Evolutionary conservation across 2,888 invertebrate genomes (phyloP), one percentile per base, ranked within the genome.

Genomic region (Pterostichus niger): DNA sequence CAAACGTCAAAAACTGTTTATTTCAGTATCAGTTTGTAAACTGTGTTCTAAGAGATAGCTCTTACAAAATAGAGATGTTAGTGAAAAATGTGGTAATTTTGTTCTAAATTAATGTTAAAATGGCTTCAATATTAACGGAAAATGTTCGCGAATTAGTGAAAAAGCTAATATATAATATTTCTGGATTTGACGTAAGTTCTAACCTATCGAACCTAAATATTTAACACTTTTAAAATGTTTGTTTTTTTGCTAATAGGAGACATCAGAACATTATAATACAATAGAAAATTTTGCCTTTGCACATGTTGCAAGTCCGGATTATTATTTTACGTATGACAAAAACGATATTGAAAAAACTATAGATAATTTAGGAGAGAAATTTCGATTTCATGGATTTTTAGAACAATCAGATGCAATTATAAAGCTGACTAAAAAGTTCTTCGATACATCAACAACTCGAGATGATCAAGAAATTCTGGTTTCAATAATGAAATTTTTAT

Each of bases 341-440:
- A 85, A 86, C 59, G 89, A 90, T 78, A 86, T 90, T 40, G 88
- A 89, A 73, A 52, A 82, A 64, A 86, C 84, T 59, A 86, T 90
- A 7, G 82, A 84, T 3, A 87, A 88, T 77, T 88, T 90, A 86
- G 84, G 86, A 5, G 88, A 89, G 35, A 90, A 90, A 84, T 90
- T 88, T 83, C 85, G 85, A 13, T 89, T 89, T 80, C 89, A 90
- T 84, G 89, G 89, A 0, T 89, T 88, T 73, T 77, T 85, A n/a
- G 49, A 83, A 2, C 89, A 89, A 84, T 87, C 89, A 1, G 86
- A 86, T 9, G 86, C 87, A 10, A 84, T 90, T 13, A 85, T 85
- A 33, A 83, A 85, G 17, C 75, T 86, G 2, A 89, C 89, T 84
- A 85, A 87, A 4, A 86, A 86, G 17, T 89, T 88, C 82, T 84